Conservation (phyloP, 2,888 invertebrate genomes). For the Plagiodera versicolora region DNA sequence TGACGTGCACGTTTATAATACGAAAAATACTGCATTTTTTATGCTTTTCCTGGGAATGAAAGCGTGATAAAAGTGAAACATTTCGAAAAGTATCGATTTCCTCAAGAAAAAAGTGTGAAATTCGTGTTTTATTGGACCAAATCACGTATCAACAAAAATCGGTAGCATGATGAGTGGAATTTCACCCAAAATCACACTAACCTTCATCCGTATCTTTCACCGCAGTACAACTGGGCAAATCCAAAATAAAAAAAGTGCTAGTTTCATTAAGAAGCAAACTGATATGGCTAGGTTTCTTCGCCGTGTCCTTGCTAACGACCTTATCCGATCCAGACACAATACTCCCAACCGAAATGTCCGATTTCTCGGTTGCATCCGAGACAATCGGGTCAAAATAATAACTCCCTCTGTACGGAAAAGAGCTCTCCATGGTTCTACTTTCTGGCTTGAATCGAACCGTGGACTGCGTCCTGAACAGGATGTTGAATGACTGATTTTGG, state of each 20-base stretch:
- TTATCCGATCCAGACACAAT: neutral
- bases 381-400: slow-evolving; percentile 16
- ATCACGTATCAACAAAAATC: too few species aligned
- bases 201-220: slow-evolving; percentile 62
- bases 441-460: slow-evolving; percentile 21
- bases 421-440: neutral
- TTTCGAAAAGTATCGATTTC: too few species aligned
- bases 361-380: neutral
- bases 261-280: slow-evolving; percentile 69
- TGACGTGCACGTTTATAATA: too few species aligned
- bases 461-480: slow-evolving; percentile 25
- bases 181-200: too few species aligned
- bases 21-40: too few species aligned
- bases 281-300: slow-evolving; percentile 60
- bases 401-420: slow-evolving; percentile 21
- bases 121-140: too few species aligned
- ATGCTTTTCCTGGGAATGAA: too few species aligned
- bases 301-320: slow-evolving; percentile 1
- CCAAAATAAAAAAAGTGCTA: slow-evolving; percentile 65
- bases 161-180: too few species aligned
- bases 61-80: too few species aligned
- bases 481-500: slow-evolving; percentile 7
- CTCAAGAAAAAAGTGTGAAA: too few species aligned
- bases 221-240: slow-evolving; percentile 65
- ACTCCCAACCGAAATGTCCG: neutral